Evolutionary conservation across 2,888 invertebrate genomes (phyloP).

Genomic region (Trissoscelio sp.): DNA sequence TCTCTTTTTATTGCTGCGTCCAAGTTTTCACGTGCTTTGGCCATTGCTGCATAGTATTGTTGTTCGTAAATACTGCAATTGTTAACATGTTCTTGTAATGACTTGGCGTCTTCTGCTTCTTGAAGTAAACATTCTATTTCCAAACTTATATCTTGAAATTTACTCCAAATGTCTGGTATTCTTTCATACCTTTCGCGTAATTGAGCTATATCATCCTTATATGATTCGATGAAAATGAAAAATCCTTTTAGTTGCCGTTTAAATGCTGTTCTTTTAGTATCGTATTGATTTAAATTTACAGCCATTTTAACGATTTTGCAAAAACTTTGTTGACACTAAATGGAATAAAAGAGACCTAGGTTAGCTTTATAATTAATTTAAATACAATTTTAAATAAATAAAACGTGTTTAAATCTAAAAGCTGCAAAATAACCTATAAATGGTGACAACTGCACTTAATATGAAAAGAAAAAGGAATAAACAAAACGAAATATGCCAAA

Average conservation of each 20-base stretch:
- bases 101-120: background rate
- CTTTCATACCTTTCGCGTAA: constrained; percentile 7
- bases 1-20: background rate
- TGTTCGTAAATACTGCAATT: constrained; percentile 2
- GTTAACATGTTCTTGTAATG: background rate
- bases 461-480: too few relatives aligned
- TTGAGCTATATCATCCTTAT: background rate
- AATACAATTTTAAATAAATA: too few relatives aligned
- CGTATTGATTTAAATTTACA: too few relatives aligned
- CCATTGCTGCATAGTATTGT: constrained; percentile 13
- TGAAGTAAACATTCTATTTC: constrained; percentile 11
- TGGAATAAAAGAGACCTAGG: too few relatives aligned
- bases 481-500: too few relatives aligned
- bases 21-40: background rate
- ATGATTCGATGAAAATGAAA: background rate
- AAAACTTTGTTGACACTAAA: too few relatives aligned
- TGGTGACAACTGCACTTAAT: too few relatives aligned
- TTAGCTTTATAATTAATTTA: too few relatives aligned
- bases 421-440: too few relatives aligned
- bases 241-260: constrained; percentile 11
- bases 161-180: background rate
- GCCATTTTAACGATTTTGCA: too few relatives aligned
- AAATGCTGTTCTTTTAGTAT: background rate
- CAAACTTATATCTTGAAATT: background rate
- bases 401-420: too few relatives aligned